Conservation (phyloP, 2,888 invertebrate genomes). For the Coremacera marginata region DNA sequence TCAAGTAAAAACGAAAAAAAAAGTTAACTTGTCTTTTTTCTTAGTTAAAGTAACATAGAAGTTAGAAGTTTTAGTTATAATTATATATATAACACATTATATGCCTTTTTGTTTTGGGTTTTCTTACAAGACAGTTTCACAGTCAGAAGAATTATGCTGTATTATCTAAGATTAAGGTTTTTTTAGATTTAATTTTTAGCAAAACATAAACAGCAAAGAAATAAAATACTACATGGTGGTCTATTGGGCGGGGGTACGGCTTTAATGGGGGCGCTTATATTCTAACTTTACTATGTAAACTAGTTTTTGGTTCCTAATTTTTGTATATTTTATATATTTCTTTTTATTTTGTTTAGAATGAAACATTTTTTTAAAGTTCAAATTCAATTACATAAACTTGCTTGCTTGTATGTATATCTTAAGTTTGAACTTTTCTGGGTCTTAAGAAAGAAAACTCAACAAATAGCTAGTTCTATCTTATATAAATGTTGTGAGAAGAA, state of each 20-base stretch:
- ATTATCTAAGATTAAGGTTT: slow-evolving; percentile 38
- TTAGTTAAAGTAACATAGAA: background rate
- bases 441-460: too few species aligned
- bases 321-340: background rate
- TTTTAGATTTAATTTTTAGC: slow-evolving; percentile 29
- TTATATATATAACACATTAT: too few species aligned
- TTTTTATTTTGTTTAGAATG: background rate
- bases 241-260: background rate
- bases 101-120: too few species aligned
- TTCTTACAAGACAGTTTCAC: background rate
- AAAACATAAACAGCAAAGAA: slow-evolving; percentile 37
- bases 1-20: background rate
- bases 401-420: background rate
- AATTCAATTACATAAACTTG: background rate
- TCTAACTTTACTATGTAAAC: slow-evolving; percentile 1
- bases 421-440: background rate
- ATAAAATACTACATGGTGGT: background rate
- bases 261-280: background rate
- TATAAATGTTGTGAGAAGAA: too few species aligned
- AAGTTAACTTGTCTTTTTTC: background rate
- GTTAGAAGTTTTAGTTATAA: too few species aligned
- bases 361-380: background rate
- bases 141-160: slow-evolving; percentile 25
- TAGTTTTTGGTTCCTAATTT: slow-evolving; percentile 11
- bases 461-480: too few species aligned